Conservation (phyloP, 1,140 invertebrate species). For the Pararge aegeria region DNA sequence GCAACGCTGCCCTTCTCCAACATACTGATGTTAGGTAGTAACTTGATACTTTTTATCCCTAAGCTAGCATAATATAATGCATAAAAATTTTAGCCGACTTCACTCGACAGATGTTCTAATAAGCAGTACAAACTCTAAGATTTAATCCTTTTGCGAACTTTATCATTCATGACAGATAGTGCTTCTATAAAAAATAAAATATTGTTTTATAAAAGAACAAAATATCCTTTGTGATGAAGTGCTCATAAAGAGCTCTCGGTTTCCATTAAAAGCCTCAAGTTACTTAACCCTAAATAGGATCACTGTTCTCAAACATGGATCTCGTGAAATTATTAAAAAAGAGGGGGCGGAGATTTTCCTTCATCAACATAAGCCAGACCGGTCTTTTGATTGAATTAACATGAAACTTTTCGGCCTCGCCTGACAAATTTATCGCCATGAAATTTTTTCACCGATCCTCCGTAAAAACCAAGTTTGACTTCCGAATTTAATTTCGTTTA, state of each 20-base stretch:
- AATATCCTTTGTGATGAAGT: not conserved
- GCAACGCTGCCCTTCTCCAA: too few species aligned
- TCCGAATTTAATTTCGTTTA: conserved; percentile 61
- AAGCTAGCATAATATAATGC: too few species aligned
- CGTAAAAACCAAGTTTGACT: conserved; percentile 55
- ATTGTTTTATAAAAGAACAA: not conserved
- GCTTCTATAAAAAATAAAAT: not conserved
- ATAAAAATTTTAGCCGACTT: too few species aligned
- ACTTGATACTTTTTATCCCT: too few species aligned
- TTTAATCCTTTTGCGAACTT: too few species aligned
- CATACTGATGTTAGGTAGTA: too few species aligned
- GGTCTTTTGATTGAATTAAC: conserved; percentile 66
- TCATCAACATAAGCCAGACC: conserved; percentile 61
- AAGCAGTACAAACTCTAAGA: too few species aligned
- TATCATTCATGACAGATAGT: too few species aligned
- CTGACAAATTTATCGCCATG: conserved; percentile 64
- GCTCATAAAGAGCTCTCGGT: not conserved
- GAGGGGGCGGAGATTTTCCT: conserved; percentile 32
- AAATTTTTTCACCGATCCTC: conserved; percentile 45
- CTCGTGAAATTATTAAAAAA: conserved; percentile 23
- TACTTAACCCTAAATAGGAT: conserved; percentile 7
- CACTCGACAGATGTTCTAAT: too few species aligned
- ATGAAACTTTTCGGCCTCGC: conserved; percentile 51
- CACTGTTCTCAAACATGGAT: conserved; percentile 15
- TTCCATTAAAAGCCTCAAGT: not conserved